These are phyloP conservation scores for Clamator glandarius DNA, from an alignment of 2,797 vertebrate species.

Conservation along the genomic window DNA sequence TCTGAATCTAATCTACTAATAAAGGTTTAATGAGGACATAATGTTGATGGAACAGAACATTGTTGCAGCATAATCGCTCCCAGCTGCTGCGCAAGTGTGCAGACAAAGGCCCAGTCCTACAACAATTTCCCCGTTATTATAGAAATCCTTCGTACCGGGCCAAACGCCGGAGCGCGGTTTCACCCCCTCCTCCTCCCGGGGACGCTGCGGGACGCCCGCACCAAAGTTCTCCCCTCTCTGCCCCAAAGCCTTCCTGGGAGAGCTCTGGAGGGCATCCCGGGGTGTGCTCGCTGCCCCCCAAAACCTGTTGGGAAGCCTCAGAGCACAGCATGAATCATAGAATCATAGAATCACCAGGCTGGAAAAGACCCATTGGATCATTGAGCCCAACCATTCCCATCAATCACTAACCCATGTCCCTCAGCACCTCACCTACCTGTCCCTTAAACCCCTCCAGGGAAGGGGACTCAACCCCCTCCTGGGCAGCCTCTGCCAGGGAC, in stretches of 20 bases:
- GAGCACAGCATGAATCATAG: background rate
- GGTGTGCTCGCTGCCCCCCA: fast-evolving
- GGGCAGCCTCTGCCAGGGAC: no score
- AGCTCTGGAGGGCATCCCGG: fast-evolving
- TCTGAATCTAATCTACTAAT: conserved; percentile 83
- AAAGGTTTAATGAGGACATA: conserved; percentile 83
- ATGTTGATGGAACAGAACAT: conserved; percentile 76
- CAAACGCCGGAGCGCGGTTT: background rate
- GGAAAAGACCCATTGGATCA: no score
- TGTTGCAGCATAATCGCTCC: conserved; percentile 68
- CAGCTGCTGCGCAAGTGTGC: conserved; percentile 67
- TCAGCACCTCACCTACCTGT: no score
- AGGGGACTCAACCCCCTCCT: no score
- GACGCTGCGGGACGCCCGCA: background rate
- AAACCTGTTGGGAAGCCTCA: background rate
- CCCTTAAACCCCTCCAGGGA: no score
- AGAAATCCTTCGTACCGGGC: conserved; percentile 31
- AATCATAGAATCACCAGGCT: no score
- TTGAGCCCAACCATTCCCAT: no score
- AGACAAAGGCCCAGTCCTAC: conserved; percentile 75
- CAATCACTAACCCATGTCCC: no score
- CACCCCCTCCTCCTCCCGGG: background rate
- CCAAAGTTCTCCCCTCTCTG: background rate
- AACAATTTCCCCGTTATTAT: conserved; percentile 62
- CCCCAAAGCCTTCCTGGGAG: background rate